Base-by-base conservation (phyloP, 2,113 vertebrate species). In the Syngnathus floridae region DNA sequence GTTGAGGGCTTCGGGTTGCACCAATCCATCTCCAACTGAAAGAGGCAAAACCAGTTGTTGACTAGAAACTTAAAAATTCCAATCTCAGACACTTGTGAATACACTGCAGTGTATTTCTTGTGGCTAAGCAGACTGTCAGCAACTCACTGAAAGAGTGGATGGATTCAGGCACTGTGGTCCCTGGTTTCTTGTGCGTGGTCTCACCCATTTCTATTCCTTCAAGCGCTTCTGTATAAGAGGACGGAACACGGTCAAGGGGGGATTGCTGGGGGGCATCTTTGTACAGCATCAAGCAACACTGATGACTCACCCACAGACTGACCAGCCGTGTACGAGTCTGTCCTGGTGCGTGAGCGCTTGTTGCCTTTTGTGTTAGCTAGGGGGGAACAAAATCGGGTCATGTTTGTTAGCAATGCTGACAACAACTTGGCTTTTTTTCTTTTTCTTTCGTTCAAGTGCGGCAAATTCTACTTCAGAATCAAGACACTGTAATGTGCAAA, bases 81-180 rank as follows among this genome's bases (percentile, higher is more conserved):
- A 48, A 55, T 14, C 5, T 26, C 21, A 65, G 26, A 38, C 12
- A 61, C 19, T 72, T 22, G 43, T 12, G 43, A 58, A 31, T 35
- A 54, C 64, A 51, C 36, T 31, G 54, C 37, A 70, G 64, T 48
- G 59, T 40, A 67, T 56, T 38, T 35, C 68, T 70, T 73, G 49
- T 9, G 52, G 11, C 46, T 1, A 16, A 45, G 4, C n/a, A 52
- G 51, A 55, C 40, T 40, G 35, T 52, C 51, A 66, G 21, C 4
- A 5, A 93, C 95, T 93, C 88, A 99, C 97, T 96, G 90, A 98
- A 99, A 43, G 97, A 97, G 87, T 98, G 96, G 76, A 98, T 97
- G 55, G 97, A 98, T 82, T 99, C 97, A 69, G 96, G 96, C 82
- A 97, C 96, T 0, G 97, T 98, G 90, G 94, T 96, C 85, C 97